Conservation (phyloP, 1,140 invertebrate species). For the Danaus plexippus region DNA sequence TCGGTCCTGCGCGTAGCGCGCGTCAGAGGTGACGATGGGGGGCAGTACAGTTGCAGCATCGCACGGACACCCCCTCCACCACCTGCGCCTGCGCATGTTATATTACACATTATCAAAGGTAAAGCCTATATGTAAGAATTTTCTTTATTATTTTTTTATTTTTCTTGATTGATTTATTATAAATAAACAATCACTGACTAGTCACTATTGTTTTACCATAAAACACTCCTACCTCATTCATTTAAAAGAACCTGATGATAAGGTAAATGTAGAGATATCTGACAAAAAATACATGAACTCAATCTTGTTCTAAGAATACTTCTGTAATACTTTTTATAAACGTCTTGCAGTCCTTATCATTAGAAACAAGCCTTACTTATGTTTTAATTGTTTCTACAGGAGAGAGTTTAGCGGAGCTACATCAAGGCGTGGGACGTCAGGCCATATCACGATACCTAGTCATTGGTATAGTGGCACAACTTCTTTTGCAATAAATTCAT, state of each 20-base stretch:
- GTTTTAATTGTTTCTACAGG: constrained; percentile 29
- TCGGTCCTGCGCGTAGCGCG: constrained; percentile 59
- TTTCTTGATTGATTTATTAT: not conserved
- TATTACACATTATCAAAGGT: constrained; percentile 60
- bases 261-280: not conserved
- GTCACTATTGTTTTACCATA: too few species aligned
- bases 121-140: not conserved
- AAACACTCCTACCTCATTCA: too few species aligned
- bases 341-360: not conserved
- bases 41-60: constrained; percentile 52
- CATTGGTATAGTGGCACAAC: constrained; percentile 28
- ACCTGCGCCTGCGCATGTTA: constrained; percentile 47
- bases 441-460: constrained; percentile 13
- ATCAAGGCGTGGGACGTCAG: constrained; percentile 36
- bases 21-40: constrained; percentile 54
- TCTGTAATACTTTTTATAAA: not conserved
- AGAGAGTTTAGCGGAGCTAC: constrained; percentile 58
- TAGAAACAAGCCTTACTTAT: not conserved
- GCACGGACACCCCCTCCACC: constrained; percentile 42
- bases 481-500: constrained; percentile 35
- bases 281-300: constrained; percentile 3
- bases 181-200: too few species aligned
- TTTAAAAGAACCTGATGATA: too few species aligned
- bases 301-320: not conserved
- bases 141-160: not conserved